These are phyloP conservation scores for Paramormyrops hopkinsi DNA, from an alignment of 2,797 vertebrate genomes.

Conservation along the genomic window DNA sequence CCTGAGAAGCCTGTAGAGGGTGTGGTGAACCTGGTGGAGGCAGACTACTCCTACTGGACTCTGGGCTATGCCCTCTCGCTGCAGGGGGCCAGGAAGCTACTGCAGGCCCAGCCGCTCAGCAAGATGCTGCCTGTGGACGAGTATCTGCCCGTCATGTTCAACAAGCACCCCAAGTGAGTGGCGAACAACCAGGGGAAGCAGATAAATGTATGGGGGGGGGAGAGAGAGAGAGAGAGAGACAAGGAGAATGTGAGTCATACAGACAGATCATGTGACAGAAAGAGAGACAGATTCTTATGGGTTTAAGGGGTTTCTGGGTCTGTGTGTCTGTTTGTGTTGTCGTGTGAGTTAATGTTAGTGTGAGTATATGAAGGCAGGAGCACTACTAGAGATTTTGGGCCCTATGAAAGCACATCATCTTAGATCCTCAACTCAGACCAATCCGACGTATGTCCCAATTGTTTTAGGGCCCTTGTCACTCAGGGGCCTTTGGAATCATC, in stretches of 20 bases:
- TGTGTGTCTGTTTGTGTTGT: background rate
- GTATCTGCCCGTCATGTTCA: constrained; percentile 59
- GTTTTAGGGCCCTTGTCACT: background rate
- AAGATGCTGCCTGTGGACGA: constrained; percentile 61
- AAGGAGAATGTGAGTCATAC: background rate
- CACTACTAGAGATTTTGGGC: background rate
- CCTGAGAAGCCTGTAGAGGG: constrained; percentile 46
- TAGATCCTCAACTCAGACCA: background rate
- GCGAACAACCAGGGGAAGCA: background rate
- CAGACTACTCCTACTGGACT: constrained; percentile 61
- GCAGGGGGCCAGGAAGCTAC: constrained; percentile 49
- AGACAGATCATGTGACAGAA: background rate
- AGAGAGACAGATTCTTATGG: background rate
- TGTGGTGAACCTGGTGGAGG: constrained; percentile 49
- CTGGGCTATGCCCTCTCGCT: constrained; percentile 52
- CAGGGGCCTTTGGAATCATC: background rate
- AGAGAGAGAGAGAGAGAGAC: background rate
- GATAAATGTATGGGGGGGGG: background rate
- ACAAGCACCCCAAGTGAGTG: constrained; percentile 58
- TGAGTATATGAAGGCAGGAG: background rate
- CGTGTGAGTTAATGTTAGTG: background rate
- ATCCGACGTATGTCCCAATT: background rate
- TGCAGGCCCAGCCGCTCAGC: constrained; percentile 43
- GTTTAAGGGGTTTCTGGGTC: background rate
- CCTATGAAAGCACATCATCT: background rate